Evolutionary conservation across 2,888 invertebrate genomes (phyloP), one percentile per base, ranked within the genome.

Genomic region (Megamerina dolium): DNA sequence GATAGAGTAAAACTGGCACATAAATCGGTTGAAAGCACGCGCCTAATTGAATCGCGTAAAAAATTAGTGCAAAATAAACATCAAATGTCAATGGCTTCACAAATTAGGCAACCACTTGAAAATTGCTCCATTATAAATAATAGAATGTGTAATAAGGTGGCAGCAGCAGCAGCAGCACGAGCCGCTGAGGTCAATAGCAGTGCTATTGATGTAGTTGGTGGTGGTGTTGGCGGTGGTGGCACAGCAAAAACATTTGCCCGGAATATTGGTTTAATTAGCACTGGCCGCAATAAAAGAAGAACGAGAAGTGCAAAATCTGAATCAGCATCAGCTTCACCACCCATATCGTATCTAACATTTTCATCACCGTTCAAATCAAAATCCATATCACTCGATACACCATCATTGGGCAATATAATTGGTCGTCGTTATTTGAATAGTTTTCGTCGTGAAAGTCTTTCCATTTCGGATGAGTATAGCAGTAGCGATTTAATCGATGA

Each of bases 401-500:
- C 48, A 32, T 48, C 20, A 33, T 33, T 30, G 19, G 38, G 45
- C 30, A 56, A 49, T 43, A 53, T 53, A 29, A 46, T 51, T 38
- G 51, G 47, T 13, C 53, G 53, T 3, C 56, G 56, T 20, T 55
- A 53, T 36, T 50, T 55, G 31, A 52, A 45, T 39, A 54, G 52
- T 40, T 54, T 47, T 40, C 45, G 42, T 32, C 50, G 53, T 10
- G 32, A 43, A 16, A 43, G 20, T 2, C n/a, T n/a, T n/a, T n/a
- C n/a, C n/a, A n/a, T n/a, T n/a, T n/a, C n/a, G n/a, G n/a, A n/a
- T n/a, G n/a, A n/a, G n/a, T n/a, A n/a, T n/a, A n/a, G n/a, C n/a
- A n/a, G n/a, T n/a, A n/a, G n/a, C n/a, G n/a, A n/a, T n/a, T n/a
- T n/a, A n/a, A n/a, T n/a, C n/a, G n/a, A n/a, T n/a, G n/a, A n/a